Conservation (phyloP, 2,113 vertebrate genomes). For the Apteryx mantelli region DNA sequence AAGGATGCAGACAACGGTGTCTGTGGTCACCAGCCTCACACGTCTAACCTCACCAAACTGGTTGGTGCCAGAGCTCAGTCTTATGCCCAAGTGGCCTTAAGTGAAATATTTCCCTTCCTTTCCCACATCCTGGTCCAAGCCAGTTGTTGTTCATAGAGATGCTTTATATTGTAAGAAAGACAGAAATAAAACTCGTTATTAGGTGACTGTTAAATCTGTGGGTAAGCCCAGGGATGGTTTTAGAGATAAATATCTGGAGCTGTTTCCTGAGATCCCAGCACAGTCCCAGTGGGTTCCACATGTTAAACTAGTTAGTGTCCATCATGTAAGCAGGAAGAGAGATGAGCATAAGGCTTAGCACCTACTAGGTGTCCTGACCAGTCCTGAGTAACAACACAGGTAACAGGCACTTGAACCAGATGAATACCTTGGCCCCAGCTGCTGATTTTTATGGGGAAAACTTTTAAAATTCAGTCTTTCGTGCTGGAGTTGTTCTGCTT, state of each 20-base stretch:
- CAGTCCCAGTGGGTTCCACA: not conserved
- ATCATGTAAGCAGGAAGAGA: not conserved
- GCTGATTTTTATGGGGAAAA: not conserved
- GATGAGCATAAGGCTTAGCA: not conserved
- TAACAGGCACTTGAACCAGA: not conserved
- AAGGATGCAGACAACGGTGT: not conserved
- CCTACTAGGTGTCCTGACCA: not conserved
- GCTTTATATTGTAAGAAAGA: not conserved
- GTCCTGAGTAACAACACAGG: not conserved
- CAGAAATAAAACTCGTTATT: not conserved
- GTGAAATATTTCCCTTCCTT: not conserved
- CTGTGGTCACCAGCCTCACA: not conserved
- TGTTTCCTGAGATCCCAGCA: not conserved
- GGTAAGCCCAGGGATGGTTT: not conserved
- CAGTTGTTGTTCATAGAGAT: not conserved
- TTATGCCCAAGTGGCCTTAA: not conserved
- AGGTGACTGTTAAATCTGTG: not conserved
- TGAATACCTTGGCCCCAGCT: no score
- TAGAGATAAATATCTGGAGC: not conserved
- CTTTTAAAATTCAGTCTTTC: not conserved
- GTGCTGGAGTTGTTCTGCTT: not conserved
- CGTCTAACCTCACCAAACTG: not conserved
- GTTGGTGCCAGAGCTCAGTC: not conserved
- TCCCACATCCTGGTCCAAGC: not conserved
- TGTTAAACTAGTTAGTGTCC: not conserved